A percentile compares a stretch with the other conserved stretches of the same genome.
Evolutionary conservation across 1,140 invertebrate species (phyloP).

Genomic region (Bombus picipes): DNA sequence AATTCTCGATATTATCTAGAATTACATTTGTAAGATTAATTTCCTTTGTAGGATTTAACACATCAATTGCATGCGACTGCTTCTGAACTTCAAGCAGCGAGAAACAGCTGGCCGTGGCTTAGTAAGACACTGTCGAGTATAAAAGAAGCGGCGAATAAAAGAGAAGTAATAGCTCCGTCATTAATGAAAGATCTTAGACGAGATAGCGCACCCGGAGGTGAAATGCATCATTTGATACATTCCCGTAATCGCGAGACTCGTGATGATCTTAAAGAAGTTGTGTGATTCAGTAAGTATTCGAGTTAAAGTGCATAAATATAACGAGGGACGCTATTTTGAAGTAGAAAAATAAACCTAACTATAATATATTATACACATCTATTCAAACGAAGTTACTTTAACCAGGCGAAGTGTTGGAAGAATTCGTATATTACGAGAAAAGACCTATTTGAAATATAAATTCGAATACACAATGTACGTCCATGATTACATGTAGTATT

Average conservation of each 20-base stretch:
- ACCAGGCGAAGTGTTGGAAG: slow-evolving; percentile 34
- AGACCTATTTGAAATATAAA: slow-evolving; percentile 46
- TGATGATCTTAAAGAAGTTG: slow-evolving; percentile 78
- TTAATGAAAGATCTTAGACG: slow-evolving; percentile 73
- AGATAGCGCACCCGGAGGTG: slow-evolving; percentile 78
- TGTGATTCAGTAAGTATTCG: slow-evolving; percentile 73
- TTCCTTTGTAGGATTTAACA: slow-evolving; percentile 89
- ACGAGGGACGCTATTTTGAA: background rate
- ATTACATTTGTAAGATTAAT: slow-evolving; percentile 3
- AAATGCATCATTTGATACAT: slow-evolving; percentile 77
- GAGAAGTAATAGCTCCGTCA: slow-evolving; percentile 69
- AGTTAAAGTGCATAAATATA: background rate
- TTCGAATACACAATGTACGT: slow-evolving; percentile 52
- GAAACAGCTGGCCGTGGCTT: slow-evolving; percentile 93
- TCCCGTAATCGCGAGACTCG: slow-evolving; percentile 78
- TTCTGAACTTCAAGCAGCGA: slow-evolving; percentile 90
- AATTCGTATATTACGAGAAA: slow-evolving; percentile 35
- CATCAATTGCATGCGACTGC: slow-evolving; percentile 94
- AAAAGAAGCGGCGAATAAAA: slow-evolving; percentile 81
- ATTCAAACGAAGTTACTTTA: slow-evolving; percentile 21
- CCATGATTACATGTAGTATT: slow-evolving; percentile 54
- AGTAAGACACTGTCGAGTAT: slow-evolving; percentile 90
- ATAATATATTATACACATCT: background rate
- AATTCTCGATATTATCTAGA: background rate
- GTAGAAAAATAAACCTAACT: slow-evolving; percentile 1